These are phyloP conservation scores for Rhinogobius similis DNA, from an alignment of 2,113 vertebrate species.

Conservation along the genomic window DNA sequence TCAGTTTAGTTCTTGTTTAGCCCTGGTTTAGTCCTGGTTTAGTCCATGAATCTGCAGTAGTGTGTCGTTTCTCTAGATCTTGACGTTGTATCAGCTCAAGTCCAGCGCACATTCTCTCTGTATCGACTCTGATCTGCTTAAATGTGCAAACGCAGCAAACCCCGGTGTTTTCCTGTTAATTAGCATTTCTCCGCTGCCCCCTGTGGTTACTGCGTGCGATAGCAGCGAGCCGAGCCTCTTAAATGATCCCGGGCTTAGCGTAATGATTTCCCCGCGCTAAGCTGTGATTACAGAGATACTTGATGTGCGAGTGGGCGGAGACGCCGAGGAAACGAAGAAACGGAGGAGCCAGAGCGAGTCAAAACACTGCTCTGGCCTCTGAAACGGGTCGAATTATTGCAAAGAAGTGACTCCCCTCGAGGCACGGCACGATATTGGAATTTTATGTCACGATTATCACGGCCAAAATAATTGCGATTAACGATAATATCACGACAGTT, in stretches of 20 bases:
- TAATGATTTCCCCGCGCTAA: conserved; percentile 54
- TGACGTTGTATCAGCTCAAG: neutral
- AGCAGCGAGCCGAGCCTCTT: conserved; percentile 22
- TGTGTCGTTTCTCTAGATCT: no score
- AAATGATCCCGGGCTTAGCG: conserved; percentile 57
- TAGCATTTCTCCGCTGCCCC: conserved; percentile 45
- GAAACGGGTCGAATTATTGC: no score
- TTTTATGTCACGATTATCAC: no score
- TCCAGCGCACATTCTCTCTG: neutral
- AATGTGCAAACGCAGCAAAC: conserved; percentile 8
- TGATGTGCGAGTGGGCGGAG: conserved; percentile 21
- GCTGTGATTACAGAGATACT: conserved; percentile 54
- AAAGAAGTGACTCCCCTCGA: no score
- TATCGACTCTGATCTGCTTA: conserved; percentile 28
- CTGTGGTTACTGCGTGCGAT: conserved; percentile 34
- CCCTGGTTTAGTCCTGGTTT: neutral
- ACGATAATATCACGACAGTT: no score
- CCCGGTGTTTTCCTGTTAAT: conserved; percentile 48
- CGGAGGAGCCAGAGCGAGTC: conserved; percentile 5
- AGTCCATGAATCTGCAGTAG: neutral
- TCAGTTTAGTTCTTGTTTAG: no score
- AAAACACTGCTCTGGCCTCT: no score
- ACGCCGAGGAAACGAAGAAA: conserved; percentile 30
- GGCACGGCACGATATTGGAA: no score
- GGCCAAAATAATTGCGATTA: no score